phyloP scores from a whole-genome alignment of 2,113 vertebrate species.

The Oncorhynchus kisutch region DNA sequence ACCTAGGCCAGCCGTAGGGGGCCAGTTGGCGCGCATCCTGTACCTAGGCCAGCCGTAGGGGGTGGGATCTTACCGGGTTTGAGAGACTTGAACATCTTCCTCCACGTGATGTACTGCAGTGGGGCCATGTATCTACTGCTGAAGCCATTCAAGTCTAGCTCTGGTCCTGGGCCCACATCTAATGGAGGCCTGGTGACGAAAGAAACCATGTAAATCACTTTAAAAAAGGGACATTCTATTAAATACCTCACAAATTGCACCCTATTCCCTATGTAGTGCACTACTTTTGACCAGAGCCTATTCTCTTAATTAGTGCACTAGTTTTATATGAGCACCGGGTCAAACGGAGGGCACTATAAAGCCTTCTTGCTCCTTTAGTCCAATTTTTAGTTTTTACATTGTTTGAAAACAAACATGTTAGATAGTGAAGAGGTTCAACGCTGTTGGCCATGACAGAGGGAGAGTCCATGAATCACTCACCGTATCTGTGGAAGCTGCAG shows the following conservation, averaged over 20 bases:
- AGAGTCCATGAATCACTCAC: slow-evolving; percentile 48
- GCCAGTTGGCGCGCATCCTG: neutral
- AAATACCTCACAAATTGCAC: no score
- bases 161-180: slow-evolving; percentile 42
- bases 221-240: neutral
- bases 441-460: no score
- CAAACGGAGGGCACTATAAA: no score
- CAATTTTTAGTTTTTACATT: no score
- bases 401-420: no score
- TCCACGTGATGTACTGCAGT: slow-evolving; percentile 83
- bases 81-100: slow-evolving; percentile 76
- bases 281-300: no score
- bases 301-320: no score
- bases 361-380: no score
- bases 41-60: no score
- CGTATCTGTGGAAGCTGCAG: slow-evolving; percentile 57
- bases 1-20: no score
- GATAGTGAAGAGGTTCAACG: no score
- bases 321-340: slow-evolving; percentile 30
- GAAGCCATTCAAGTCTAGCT: slow-evolving; percentile 65
- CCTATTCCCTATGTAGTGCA: no score
- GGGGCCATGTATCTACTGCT: slow-evolving; percentile 71
- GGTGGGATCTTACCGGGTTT: slow-evolving; percentile 71
- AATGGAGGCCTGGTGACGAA: slow-evolving; percentile 43
- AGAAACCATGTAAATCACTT: neutral